These are phyloP conservation scores for Lithosia quadra DNA, from an alignment of 2,888 invertebrate genomes.

Conservation along the genomic window DNA sequence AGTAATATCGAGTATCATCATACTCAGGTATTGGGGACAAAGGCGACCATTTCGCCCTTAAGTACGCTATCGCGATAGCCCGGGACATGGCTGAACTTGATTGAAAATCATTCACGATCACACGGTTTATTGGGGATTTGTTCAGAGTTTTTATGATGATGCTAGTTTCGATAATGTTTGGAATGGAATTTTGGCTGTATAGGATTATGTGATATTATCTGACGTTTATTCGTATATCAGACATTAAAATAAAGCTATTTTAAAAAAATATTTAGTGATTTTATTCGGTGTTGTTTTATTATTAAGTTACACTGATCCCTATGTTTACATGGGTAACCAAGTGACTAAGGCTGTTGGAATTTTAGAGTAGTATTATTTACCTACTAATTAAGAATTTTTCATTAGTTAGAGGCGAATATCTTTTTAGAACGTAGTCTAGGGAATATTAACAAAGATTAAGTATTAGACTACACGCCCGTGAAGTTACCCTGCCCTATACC, in stretches of 20 bases:
- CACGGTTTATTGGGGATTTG: slow-evolving; percentile 18
- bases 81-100: slow-evolving; percentile 37
- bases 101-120: slow-evolving; percentile 56
- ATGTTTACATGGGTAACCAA: too few relatives aligned
- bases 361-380: too few relatives aligned
- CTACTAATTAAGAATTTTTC: background rate
- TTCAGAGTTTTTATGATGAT: slow-evolving; percentile 6
- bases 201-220: too few relatives aligned
- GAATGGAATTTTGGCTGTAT: background rate
- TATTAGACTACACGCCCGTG: too few relatives aligned
- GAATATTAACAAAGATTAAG: too few relatives aligned
- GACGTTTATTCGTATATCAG: too few relatives aligned
- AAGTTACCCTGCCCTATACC: too few relatives aligned
- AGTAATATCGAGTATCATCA: slow-evolving; percentile 9
- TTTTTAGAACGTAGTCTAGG: background rate
- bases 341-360: too few relatives aligned
- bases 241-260: too few relatives aligned
- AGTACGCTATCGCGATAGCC: slow-evolving; percentile 16
- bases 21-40: slow-evolving; percentile 18
- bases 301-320: too few relatives aligned
- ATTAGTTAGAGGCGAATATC: background rate
- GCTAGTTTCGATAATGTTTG: background rate
- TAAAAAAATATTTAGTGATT: too few relatives aligned
- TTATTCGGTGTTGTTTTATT: too few relatives aligned
- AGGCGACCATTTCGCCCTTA: slow-evolving; percentile 14